A percentile compares a stretch with the other conserved stretches of the same genome.
Evolutionary conservation across 2,113 vertebrate species (phyloP).

Genomic region (Mesitornis unicolor): DNA sequence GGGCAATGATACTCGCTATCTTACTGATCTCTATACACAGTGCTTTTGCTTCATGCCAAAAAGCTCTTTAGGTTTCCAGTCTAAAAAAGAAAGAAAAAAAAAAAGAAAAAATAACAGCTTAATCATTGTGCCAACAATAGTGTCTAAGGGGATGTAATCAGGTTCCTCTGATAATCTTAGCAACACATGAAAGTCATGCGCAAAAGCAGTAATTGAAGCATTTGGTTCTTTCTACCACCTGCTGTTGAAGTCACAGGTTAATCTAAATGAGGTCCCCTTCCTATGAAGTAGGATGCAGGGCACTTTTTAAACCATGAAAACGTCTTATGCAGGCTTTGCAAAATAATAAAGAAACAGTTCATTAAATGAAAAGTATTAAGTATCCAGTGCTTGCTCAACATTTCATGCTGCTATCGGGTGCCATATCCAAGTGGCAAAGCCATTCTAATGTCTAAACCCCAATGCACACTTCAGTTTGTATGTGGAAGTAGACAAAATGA

Average conservation of each 20-base stretch:
- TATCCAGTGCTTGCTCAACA: conserved; percentile 55
- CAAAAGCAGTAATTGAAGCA: conserved; percentile 81
- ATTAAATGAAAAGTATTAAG: conserved; percentile 74
- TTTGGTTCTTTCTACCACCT: conserved; percentile 83
- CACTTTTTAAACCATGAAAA: conserved; percentile 79
- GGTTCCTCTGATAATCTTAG: conserved; percentile 81
- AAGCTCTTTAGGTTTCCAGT: conserved; percentile 75
- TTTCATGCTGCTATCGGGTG: conserved; percentile 24
- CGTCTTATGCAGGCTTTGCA: conserved; percentile 66
- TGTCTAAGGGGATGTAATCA: conserved; percentile 82
- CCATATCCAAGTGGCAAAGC: conserved; percentile 55
- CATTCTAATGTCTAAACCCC: conserved; percentile 49
- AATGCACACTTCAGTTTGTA: conserved; percentile 47
- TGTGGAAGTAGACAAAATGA: conserved; percentile 50
- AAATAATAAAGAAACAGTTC: conserved; percentile 80
- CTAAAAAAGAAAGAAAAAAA: conserved; percentile 50
- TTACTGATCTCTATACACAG: conserved; percentile 79
- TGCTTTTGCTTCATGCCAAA: conserved; percentile 76
- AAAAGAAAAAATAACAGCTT: conserved; percentile 71
- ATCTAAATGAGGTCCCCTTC: conserved; percentile 80
- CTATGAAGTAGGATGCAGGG: conserved; percentile 69
- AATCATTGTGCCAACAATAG: conserved; percentile 81
- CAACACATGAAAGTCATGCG: conserved; percentile 79
- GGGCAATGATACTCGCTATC: conserved; percentile 82
- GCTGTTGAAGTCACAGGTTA: conserved; percentile 83